Percentiles rank a stretch among this genome's conserved stretches.
phyloP scores from a whole-genome alignment of 2,888 invertebrate species.

The Drosophila quinaria region DNA sequence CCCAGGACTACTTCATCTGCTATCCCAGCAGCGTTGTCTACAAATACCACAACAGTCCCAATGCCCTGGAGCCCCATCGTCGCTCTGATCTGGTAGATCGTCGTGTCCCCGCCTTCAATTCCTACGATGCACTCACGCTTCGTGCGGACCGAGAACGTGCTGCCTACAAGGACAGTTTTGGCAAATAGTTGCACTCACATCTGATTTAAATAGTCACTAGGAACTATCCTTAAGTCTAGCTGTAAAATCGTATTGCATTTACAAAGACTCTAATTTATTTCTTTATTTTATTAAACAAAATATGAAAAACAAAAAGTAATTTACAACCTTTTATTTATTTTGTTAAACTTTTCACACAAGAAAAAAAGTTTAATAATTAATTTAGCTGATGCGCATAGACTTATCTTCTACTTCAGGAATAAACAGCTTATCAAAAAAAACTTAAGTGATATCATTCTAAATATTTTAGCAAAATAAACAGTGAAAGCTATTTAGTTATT shows the following conservation, averaged over 20 bases:
- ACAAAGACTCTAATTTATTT: slow-evolving; percentile 43
- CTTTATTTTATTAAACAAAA: slow-evolving; percentile 43
- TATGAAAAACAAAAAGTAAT: background rate
- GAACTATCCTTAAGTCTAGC: slow-evolving; percentile 46
- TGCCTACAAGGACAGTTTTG: slow-evolving; percentile 57
- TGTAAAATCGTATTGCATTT: slow-evolving; percentile 1
- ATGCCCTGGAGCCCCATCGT: slow-evolving; percentile 39
- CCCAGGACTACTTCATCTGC: slow-evolving; percentile 60
- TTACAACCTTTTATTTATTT: background rate
- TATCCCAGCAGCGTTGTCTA: slow-evolving; percentile 71
- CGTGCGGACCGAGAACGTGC: slow-evolving; percentile 65
- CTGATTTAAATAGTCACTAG: background rate
- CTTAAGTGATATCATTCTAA: too few species aligned
- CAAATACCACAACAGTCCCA: slow-evolving; percentile 34
- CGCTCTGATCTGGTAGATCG: slow-evolving; percentile 40
- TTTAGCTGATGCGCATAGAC: too few species aligned
- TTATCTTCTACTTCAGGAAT: too few species aligned
- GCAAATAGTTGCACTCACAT: slow-evolving; percentile 45
- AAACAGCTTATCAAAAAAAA: too few species aligned
- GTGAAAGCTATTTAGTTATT: background rate
- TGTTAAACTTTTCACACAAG: background rate
- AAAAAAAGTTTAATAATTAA: background rate
- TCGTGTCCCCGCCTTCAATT: slow-evolving; percentile 30
- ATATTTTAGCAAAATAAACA: too few species aligned
- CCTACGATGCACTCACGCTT: slow-evolving; percentile 46